Percentiles rank a stretch among this genome's conserved stretches.
Conservation (phyloP, 2,797 vertebrate species). For the Myotis daubentonii region DNA sequence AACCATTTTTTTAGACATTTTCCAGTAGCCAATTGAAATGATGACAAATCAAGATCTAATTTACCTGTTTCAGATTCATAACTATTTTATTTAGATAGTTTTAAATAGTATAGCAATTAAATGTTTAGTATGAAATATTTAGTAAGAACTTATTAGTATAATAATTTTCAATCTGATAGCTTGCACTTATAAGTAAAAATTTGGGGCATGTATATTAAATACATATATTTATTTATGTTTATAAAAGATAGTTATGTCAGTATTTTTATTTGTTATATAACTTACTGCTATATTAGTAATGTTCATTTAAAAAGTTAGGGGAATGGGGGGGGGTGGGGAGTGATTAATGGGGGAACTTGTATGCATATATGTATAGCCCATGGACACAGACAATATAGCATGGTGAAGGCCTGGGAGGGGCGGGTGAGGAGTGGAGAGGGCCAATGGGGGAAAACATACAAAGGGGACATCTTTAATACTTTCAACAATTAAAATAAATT, state of each 20-base stretch:
- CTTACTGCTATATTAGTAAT: neutral
- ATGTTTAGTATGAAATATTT: neutral
- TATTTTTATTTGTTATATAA: conserved; percentile 6
- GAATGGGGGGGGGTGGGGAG: no score
- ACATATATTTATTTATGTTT: conserved; percentile 7
- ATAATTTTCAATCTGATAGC: conserved; percentile 14
- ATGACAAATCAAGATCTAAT: neutral
- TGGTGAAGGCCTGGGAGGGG: no score
- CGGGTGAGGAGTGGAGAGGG: no score
- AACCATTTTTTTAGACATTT: neutral
- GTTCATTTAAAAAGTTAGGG: neutral
- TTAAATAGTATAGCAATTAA: neutral
- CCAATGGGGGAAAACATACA: no score
- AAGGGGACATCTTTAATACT: no score
- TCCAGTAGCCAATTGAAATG: conserved; percentile 17
- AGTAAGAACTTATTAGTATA: neutral
- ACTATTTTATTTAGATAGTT: neutral
- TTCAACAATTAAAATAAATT: no score
- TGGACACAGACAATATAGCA: no score
- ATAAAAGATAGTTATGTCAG: neutral
- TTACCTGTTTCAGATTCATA: neutral
- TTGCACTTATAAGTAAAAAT: neutral
- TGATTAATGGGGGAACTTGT: no score
- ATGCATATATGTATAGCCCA: no score
- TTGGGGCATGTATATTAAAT: neutral